Evolutionary conservation across 1,140 invertebrate genomes (phyloP).

Genomic region (Papilio glaucus): DNA sequence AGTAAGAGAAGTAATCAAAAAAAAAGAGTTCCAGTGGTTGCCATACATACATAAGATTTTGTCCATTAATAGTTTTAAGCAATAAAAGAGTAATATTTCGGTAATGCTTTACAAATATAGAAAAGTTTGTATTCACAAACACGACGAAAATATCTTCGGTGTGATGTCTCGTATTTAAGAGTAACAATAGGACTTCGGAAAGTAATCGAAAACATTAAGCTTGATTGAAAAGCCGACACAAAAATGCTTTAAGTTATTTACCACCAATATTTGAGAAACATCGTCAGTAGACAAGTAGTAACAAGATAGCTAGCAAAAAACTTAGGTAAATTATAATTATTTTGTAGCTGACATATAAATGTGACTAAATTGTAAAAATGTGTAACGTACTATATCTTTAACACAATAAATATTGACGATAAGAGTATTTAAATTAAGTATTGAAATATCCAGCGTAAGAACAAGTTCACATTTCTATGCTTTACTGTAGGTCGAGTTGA

Average conservation of each 20-base stretch:
- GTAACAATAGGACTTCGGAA: slow-evolving; percentile 12
- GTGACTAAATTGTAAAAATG: too few relatives aligned
- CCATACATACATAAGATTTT: not conserved
- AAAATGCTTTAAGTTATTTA: slow-evolving; percentile 2
- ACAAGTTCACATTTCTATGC: too few relatives aligned
- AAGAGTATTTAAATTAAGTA: too few relatives aligned
- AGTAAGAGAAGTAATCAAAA: not conserved
- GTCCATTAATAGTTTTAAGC: not conserved
- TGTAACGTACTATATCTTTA: too few relatives aligned
- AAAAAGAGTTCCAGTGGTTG: not conserved
- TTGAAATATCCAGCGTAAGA: too few relatives aligned
- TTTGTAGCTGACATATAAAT: too few relatives aligned
- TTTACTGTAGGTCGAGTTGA: too few relatives aligned
- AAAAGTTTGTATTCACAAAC: not conserved
- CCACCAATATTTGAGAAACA: slow-evolving; percentile 10
- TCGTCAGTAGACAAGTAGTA: too few relatives aligned
- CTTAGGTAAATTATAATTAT: too few relatives aligned
- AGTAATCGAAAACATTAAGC: slow-evolving; percentile 11
- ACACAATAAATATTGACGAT: too few relatives aligned
- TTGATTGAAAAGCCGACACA: slow-evolving; percentile 18
- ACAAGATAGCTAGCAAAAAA: not conserved
- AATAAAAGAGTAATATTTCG: not conserved
- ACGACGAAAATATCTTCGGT: not conserved
- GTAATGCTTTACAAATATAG: not conserved
- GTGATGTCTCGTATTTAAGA: not conserved